These are phyloP conservation scores for Chelmon rostratus DNA, from an alignment of 2,797 vertebrate genomes.

Conservation along the genomic window DNA sequence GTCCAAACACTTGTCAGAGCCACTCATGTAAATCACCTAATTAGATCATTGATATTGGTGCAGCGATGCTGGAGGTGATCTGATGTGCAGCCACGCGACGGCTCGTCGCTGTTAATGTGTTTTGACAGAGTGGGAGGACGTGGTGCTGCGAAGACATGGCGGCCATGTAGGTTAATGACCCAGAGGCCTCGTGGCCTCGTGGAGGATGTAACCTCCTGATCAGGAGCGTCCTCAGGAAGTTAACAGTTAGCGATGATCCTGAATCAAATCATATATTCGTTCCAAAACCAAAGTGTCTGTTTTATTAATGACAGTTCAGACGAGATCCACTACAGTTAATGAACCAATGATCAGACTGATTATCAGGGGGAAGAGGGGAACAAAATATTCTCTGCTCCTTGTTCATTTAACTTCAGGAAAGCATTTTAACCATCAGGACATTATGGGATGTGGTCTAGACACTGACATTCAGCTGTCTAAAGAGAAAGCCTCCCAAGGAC, in stretches of 20 bases:
- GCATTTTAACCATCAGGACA: too few relatives aligned
- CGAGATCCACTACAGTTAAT: too few relatives aligned
- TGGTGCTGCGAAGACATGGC: neutral
- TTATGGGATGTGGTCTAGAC: too few relatives aligned
- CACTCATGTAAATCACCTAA: conserved; percentile 6
- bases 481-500: too few relatives aligned
- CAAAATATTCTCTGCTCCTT: too few relatives aligned
- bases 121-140: conserved; percentile 15
- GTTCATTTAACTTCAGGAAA: too few relatives aligned
- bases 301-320: too few relatives aligned
- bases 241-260: neutral
- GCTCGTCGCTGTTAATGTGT: conserved; percentile 7
- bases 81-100: neutral
- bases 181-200: neutral
- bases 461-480: too few relatives aligned
- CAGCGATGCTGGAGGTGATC: conserved; percentile 6
- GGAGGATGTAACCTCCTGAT: neutral
- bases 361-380: too few relatives aligned
- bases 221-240: neutral
- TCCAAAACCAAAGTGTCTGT: too few relatives aligned
- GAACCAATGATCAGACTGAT: too few relatives aligned
- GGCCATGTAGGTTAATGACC: conserved; percentile 1
- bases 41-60: conserved; percentile 16
- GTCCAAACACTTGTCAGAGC: neutral
- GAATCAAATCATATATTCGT: neutral